phyloP scores from a whole-genome alignment of 2,113 vertebrate genomes.

The Hypanus sabinus region DNA sequence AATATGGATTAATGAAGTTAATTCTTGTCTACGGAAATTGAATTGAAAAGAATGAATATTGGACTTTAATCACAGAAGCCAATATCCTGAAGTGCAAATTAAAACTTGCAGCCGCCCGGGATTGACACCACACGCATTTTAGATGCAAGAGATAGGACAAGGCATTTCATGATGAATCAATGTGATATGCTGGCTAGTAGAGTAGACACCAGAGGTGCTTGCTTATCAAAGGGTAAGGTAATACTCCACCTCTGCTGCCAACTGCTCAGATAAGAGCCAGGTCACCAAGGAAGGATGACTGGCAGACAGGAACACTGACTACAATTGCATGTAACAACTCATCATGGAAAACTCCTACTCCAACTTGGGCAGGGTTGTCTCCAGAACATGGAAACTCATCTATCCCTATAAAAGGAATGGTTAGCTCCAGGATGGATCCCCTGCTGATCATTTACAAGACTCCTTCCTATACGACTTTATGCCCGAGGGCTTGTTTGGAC shows the following conservation, averaged over 20 bases:
- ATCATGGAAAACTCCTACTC: background rate
- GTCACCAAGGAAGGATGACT: background rate
- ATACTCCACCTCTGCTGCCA: background rate
- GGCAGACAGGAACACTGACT: background rate
- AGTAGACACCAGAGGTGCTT: background rate
- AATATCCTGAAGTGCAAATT: background rate
- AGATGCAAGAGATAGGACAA: background rate
- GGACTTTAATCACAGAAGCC: background rate
- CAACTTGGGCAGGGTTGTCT: too few relatives aligned
- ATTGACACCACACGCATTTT: background rate
- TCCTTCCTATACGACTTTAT: background rate
- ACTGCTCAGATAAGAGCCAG: background rate
- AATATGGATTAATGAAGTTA: background rate
- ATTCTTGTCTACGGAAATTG: background rate
- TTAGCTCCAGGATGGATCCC: background rate
- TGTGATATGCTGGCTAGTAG: background rate
- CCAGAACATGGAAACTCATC: background rate
- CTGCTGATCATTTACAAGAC: background rate
- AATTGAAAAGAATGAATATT: background rate
- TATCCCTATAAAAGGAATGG: background rate
- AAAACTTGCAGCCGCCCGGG: background rate
- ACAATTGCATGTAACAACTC: background rate
- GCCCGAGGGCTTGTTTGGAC: background rate
- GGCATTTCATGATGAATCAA: background rate
- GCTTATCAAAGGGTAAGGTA: background rate